A percentile compares a stretch with the other conserved stretches of the same genome.
phyloP scores from a whole-genome alignment of 1,140 invertebrate species.

The Reticulitermes speratus region DNA sequence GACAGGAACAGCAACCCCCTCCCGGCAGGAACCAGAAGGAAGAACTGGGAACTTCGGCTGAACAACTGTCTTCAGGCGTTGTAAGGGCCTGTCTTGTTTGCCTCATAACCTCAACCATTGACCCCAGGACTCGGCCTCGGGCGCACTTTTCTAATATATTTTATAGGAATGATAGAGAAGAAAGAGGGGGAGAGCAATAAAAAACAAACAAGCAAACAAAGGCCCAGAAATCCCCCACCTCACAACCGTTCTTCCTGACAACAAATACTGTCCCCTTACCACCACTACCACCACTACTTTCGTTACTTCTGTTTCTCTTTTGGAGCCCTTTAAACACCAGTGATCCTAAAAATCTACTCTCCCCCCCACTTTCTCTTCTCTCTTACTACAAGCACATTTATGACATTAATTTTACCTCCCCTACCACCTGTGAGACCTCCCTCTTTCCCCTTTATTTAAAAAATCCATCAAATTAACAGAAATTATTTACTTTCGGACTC shows the following conservation, averaged over 20 bases:
- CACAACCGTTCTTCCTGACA: background rate
- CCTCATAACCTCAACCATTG: background rate
- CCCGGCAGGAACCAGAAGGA: conserved; percentile 7
- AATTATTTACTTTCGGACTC: background rate
- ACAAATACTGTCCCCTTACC: background rate
- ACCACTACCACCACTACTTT: background rate
- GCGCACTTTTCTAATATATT: background rate
- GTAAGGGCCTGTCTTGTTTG: background rate
- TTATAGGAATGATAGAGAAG: background rate
- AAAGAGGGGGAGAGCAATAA: background rate
- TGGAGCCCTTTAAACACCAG: background rate
- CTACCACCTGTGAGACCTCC: background rate
- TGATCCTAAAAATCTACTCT: background rate
- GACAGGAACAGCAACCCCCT: conserved; percentile 20
- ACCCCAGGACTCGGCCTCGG: background rate
- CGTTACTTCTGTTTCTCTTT: background rate
- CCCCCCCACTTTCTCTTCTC: background rate
- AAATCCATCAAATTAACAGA: background rate
- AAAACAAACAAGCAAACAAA: background rate
- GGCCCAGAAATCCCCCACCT: background rate
- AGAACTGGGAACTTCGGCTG: background rate
- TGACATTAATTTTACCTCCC: background rate
- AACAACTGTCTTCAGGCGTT: background rate
- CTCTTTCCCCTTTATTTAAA: background rate
- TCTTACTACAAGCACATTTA: background rate